A percentile compares a stretch with the other conserved stretches of the same genome.
phyloP scores from a whole-genome alignment of 2,797 vertebrate species.

The Tokudaia muenninki region DNA sequence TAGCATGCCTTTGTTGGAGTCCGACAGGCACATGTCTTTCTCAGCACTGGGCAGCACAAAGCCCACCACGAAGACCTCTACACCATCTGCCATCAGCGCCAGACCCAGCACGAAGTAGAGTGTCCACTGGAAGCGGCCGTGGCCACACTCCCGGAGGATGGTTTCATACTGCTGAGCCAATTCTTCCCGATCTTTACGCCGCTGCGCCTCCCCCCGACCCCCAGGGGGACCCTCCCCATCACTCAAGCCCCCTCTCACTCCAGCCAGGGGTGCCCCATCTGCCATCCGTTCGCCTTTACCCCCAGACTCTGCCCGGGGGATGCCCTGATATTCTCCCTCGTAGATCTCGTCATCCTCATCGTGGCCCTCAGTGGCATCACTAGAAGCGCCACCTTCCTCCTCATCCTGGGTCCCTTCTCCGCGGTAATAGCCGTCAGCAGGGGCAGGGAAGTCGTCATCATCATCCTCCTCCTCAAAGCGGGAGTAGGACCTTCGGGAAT shows the following conservation, averaged over 20 bases:
- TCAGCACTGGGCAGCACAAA: slow-evolving; percentile 98
- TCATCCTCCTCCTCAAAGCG: slow-evolving; percentile 98
- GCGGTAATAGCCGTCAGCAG: slow-evolving; percentile 92
- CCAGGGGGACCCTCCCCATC: slow-evolving; percentile 90
- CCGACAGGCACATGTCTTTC: slow-evolving; percentile 98
- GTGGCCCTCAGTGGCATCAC: slow-evolving; percentile 97
- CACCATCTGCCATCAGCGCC: slow-evolving; percentile 97
- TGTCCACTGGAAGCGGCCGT: slow-evolving; percentile 98
- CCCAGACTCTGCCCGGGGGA: slow-evolving; percentile 93
- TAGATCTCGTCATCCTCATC: slow-evolving; percentile 99
- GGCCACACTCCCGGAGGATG: slow-evolving; percentile 98
- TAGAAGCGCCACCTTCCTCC: slow-evolving; percentile 94
- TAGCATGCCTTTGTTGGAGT: slow-evolving; percentile 99
- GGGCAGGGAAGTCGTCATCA: slow-evolving; percentile 87
- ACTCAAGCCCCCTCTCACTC: slow-evolving; percentile 89
- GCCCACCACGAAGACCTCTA: slow-evolving; percentile 98
- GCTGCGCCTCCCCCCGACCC: slow-evolving; percentile 91
- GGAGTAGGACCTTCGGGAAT: slow-evolving; percentile 95
- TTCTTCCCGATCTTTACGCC: slow-evolving; percentile 95
- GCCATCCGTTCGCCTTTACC: slow-evolving; percentile 88
- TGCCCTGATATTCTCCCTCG: slow-evolving; percentile 98
- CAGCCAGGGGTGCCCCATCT: slow-evolving; percentile 82
- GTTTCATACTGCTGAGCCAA: slow-evolving; percentile 97
- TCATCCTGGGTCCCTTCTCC: slow-evolving; percentile 93
- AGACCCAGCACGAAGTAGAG: slow-evolving; percentile 98